Evolutionary conservation across 1,140 invertebrate species (phyloP), one percentile per base, ranked within the genome.

Genomic region (Elymnias hypermnestra): DNA sequence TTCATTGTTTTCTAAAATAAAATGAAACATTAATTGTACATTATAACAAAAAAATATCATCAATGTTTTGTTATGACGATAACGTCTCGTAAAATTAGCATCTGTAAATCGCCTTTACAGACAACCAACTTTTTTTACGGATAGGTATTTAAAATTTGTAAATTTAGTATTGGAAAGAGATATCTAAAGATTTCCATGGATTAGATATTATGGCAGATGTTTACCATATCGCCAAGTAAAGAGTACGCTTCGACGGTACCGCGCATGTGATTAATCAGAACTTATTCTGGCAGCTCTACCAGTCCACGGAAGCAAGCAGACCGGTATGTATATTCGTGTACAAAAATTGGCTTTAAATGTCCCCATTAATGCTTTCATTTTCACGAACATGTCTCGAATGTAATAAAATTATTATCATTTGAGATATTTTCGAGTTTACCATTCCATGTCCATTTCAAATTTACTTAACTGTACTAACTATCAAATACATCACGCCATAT

Each of bases 281-380:
- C 54, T 81, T 79, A 62, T 85, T 85, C 69, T 76, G 76, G 75
- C 78, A 85, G 82, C 72, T 85, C 36, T 85, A 83, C 82, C 82
- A 82, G 75, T 75, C 82, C 70, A 85, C 82, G 78, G 82, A 82
- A 62, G 54, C 67, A 23, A 65, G 72, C 60, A 64, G 66, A 70
- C 47, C 77, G 82, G 82, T 85, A 83, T 62, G 82, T 85, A 85
- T 61, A 53, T 44, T 57, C 9, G 42, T 13, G 43, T 15, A 38
- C 36, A 52, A 15, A 15, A 40, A 15, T 31, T 17, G 18, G 48
- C 48, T 51, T 51, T 51, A 51, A 8, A 31, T 51, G 48, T 51
- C 17, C n/a, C 36, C 29, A 36, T 41, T 19, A 28, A 22, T n/a
- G 46, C 46, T 49, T 48, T 25, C 45, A 40, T 40, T 25, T 9